Evolutionary conservation across 2,888 invertebrate species (phyloP).

Genomic region (Melanchra persicariae): DNA sequence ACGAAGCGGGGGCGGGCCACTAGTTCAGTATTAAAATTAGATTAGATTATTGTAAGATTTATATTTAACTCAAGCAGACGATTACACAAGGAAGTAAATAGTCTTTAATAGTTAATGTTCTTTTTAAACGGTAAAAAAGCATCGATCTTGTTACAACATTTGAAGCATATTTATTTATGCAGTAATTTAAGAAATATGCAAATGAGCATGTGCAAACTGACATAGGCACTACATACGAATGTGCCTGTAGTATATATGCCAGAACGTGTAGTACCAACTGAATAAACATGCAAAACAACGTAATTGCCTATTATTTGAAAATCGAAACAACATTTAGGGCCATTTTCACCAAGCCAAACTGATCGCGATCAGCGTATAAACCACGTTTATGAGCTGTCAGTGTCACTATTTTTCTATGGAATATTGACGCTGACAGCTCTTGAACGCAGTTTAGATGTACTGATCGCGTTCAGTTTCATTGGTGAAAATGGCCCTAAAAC

Average conservation of each 20-base stretch:
- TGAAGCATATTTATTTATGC: background rate
- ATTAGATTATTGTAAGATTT: background rate
- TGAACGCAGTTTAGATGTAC: too few relatives aligned
- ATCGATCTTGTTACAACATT: background rate
- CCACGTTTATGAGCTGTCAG: too few relatives aligned
- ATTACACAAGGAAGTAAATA: background rate
- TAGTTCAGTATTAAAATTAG: too few relatives aligned
- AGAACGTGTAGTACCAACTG: background rate
- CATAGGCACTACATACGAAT: background rate
- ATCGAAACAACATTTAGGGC: too few relatives aligned
- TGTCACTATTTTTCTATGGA: too few relatives aligned
- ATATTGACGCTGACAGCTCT: too few relatives aligned
- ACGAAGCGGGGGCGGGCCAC: too few relatives aligned
- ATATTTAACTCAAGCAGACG: background rate
- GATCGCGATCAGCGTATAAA: too few relatives aligned
- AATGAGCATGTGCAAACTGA: background rate
- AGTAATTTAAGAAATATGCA: background rate
- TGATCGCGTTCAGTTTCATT: too few relatives aligned
- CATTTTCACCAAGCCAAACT: too few relatives aligned
- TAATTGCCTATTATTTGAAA: background rate
- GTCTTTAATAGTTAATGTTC: background rate
- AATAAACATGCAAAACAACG: background rate
- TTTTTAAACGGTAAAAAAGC: background rate
- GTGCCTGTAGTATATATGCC: background rate
- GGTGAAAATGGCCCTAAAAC: too few relatives aligned